Base-by-base conservation (phyloP, 2,113 vertebrate genomes). In the Marmota monax region DNA sequence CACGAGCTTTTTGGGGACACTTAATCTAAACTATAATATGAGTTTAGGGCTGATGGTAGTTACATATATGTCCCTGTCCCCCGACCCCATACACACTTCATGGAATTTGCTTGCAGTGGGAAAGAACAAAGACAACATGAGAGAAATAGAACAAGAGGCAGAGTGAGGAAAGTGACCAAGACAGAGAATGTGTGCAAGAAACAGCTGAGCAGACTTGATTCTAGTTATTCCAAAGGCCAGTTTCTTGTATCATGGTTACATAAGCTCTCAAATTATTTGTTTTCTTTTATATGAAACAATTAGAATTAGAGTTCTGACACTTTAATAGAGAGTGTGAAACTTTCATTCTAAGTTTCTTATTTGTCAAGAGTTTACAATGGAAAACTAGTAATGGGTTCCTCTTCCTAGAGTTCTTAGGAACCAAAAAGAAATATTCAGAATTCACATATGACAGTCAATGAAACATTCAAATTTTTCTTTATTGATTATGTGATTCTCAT, bases 391-490 rank as follows among this genome's bases (percentile, higher is more conserved):
- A n/a, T 94, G 45, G 34, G 13, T 76, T 88, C 45, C 63, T 93
- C 37, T 79, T 94, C 32, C 45, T 45, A 82, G 56, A 88, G 73
- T 25, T 90, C 82, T 91, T 76, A 25, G 48, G 65, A 96, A 63
- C 73, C 67, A 76, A 76, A 95, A 63, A 84, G 74, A 82, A 95
- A 83, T 45, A 67, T 0, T 82, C 32, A 89, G 84, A 92, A 6
- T 23, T 61, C 22, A 74, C 5, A 61, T 8, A 14, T 56, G n/a
- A 74, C 18, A 90, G 17, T 39, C 65, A 56, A 51, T 16, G 45
- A 90, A 86, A 61, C 48, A 86, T 58, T 91, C 34, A 77, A 77
- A 67, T 73, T 78, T 90, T 91, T 72, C 61, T 65, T 96, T 58
- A 82, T 18, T 90, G 42, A 92, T 39, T 92, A 9, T 42, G 22